A percentile compares a stretch with the other conserved stretches of the same genome.
These are phyloP conservation scores for Lymantria monacha DNA, from an alignment of 2,888 invertebrate species.

Conservation along the genomic window DNA sequence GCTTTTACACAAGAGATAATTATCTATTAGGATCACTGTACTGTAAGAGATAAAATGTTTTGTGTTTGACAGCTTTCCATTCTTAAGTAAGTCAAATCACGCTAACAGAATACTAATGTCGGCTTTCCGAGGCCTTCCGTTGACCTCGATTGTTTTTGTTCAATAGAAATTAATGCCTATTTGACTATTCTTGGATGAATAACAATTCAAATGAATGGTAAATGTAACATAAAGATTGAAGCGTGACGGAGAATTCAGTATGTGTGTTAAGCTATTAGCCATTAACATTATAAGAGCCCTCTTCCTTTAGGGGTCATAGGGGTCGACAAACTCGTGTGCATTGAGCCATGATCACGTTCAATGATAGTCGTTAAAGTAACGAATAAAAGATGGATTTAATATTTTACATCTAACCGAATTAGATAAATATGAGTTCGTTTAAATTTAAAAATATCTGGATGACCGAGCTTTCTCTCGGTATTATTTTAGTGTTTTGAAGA, in stretches of 20 bases:
- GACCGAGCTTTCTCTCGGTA: too few species aligned
- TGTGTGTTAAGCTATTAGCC: constrained; percentile 54
- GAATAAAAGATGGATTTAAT: constrained; percentile 45
- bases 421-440: too few species aligned
- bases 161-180: constrained; percentile 37
- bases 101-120: constrained; percentile 48
- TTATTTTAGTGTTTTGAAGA: too few species aligned
- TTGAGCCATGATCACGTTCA: constrained; percentile 50
- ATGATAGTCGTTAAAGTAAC: constrained; percentile 41
- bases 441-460: too few species aligned
- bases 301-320: constrained; percentile 65
- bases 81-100: constrained; percentile 36
- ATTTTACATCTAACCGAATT: constrained; percentile 5
- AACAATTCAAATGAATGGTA: constrained; percentile 24
- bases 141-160: constrained; percentile 38
- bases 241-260: constrained; percentile 66
- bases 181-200: constrained; percentile 23
- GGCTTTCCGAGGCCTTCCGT: constrained; percentile 38
- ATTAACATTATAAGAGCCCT: constrained; percentile 68
- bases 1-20: constrained; percentile 53
- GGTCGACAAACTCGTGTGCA: constrained; percentile 71
- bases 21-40: constrained; percentile 54
- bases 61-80: constrained; percentile 49
- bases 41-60: constrained; percentile 51
- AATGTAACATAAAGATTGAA: constrained; percentile 38